Conservation (phyloP, 2,113 vertebrate species). For the Lanius ludovicianus region DNA sequence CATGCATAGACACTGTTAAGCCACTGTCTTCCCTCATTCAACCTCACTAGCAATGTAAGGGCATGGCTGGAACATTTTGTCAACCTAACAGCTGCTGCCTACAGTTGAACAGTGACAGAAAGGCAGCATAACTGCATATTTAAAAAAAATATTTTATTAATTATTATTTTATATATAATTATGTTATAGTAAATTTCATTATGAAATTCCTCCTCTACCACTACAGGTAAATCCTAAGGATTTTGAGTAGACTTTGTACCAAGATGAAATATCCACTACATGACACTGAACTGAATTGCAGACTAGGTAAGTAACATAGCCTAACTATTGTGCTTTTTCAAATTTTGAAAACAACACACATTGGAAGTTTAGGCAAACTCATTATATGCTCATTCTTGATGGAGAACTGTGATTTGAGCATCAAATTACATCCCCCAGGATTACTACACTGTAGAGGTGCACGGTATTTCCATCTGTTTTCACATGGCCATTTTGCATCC, state of each 20-base stretch:
- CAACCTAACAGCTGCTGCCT: background rate
- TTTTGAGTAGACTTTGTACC: background rate
- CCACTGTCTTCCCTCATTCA: background rate
- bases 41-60: fast-evolving
- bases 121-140: background rate
- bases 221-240: background rate
- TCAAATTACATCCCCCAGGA: background rate
- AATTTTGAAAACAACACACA: background rate
- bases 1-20: background rate
- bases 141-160: background rate
- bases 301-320: background rate
- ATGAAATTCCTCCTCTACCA: background rate
- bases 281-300: fast-evolving
- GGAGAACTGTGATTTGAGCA: background rate
- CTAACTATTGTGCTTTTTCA: background rate
- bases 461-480: background rate
- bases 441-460: background rate
- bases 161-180: background rate
- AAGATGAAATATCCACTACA: background rate
- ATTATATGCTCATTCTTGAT: background rate
- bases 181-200: background rate
- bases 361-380: background rate
- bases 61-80: background rate
- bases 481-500: background rate
- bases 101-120: background rate